Evolutionary conservation across 2,113 vertebrate genomes (phyloP), one percentile per base, ranked within the genome.

Genomic region (Myxocyprinus asiaticus): DNA sequence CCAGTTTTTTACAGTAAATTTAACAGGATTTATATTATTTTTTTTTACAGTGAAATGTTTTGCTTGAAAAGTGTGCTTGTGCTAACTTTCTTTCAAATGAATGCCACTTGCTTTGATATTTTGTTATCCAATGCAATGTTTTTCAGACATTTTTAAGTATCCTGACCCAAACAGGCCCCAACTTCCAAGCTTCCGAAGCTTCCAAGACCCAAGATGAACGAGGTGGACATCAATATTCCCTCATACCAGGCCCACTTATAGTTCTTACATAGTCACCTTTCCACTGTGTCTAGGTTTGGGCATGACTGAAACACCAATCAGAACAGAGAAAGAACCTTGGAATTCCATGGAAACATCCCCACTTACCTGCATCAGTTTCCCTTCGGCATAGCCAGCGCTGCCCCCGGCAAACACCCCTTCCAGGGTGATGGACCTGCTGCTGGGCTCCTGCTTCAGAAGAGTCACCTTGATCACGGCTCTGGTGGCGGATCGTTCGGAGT

Each of bases 341-440:
- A n/a, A 15, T 5, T 56, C 9, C 58, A 10, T 62, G n/a, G 22
- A 33, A 33, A 33, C 22, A 33, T 48, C 48, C 33, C 48, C 64
- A 84, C 90, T 93, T 94, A 97, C 98, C 98, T 98, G 97, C 88
- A 98, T 95, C 45, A 99, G 92, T 78, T 96, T 97, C 43, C 98
- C 98, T 87, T 97, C 95, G 0, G 97, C 97, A 8, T 91, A 91
- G 69, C 93, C 95, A 22, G 88, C 89, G 67, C 95, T 94, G 86
- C 95, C 94, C 65, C 90, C 94, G 12, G 95, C 96, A 79, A 99
- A 98, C 82, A 95, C 90, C 67, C 97, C 98, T 80, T 98, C 94
- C 91, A 99, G 90, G 4, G 91, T 91, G 90, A 98, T 93, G 91
- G 89, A 86, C 86, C 89, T 92, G 83, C 92, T 93, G 51, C 92